These are phyloP conservation scores for Pedetes capensis DNA, from an alignment of 2,113 vertebrate genomes.

Conservation along the genomic window DNA sequence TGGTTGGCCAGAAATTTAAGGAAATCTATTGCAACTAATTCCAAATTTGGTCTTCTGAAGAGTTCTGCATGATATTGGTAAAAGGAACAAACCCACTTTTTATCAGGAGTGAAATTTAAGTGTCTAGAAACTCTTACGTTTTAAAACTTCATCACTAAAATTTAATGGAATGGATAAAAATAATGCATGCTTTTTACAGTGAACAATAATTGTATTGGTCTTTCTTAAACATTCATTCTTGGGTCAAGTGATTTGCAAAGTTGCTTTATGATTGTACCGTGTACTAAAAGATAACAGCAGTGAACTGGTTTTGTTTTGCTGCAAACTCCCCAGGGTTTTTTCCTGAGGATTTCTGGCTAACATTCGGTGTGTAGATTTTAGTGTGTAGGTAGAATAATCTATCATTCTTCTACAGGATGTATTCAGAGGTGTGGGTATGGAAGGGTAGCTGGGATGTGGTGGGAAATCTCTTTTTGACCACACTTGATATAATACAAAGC, in stretches of 20 bases:
- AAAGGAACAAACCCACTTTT: constrained; percentile 32
- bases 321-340: background rate
- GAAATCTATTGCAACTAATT: background rate
- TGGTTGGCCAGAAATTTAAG: background rate
- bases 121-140: background rate
- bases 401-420: background rate
- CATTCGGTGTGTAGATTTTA: background rate
- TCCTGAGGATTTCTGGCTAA: background rate
- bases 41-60: background rate
- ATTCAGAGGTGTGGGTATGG: background rate
- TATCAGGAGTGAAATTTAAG: constrained; percentile 41
- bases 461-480: background rate
- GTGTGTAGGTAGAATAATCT: background rate
- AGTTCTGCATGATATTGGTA: background rate
- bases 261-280: background rate
- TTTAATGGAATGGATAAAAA: background rate
- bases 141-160: background rate
- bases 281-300: background rate
- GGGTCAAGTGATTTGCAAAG: background rate
- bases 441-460: background rate
- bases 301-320: background rate
- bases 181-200: background rate
- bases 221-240: background rate
- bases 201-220: background rate
- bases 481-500: too few species aligned